Evolutionary conservation across 2,888 invertebrate species (phyloP).

Genomic region (Nephrotoma flavescens): DNA sequence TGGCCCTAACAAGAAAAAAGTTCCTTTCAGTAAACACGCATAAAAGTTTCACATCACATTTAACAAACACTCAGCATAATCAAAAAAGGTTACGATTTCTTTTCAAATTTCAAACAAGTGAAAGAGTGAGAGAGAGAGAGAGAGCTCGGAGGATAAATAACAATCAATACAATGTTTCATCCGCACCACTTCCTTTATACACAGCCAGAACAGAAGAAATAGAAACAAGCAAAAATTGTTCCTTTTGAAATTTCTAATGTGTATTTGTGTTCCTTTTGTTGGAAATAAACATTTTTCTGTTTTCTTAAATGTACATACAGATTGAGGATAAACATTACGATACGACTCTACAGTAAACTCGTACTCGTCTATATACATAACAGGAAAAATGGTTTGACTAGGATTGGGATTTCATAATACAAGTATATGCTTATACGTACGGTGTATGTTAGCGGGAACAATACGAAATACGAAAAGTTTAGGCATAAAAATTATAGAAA

Average conservation of each 20-base stretch:
- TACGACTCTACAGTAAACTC: no score
- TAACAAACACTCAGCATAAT: background rate
- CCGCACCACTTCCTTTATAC: background rate
- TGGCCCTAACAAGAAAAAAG: background rate
- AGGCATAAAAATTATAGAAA: background rate
- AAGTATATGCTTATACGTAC: background rate
- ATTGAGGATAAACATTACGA: background rate
- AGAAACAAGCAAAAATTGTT: background rate
- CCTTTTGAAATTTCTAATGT: background rate
- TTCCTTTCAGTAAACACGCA: background rate
- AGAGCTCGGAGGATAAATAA: background rate
- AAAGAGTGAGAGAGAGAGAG: no score
- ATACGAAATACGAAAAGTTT: background rate
- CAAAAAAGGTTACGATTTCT: background rate
- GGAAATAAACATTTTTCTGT: background rate
- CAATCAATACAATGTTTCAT: background rate
- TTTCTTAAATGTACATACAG: background rate
- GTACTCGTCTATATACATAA: background rate
- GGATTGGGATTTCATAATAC: background rate
- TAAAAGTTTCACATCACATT: background rate
- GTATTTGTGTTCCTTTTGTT: background rate
- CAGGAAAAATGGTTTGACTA: background rate
- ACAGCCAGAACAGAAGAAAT: background rate
- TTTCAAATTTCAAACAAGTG: background rate
- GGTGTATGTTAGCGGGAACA: background rate